Percentiles rank a stretch among this genome's conserved stretches.
Evolutionary conservation across 2,113 vertebrate species (phyloP).

Genomic region (Rynchops niger): DNA sequence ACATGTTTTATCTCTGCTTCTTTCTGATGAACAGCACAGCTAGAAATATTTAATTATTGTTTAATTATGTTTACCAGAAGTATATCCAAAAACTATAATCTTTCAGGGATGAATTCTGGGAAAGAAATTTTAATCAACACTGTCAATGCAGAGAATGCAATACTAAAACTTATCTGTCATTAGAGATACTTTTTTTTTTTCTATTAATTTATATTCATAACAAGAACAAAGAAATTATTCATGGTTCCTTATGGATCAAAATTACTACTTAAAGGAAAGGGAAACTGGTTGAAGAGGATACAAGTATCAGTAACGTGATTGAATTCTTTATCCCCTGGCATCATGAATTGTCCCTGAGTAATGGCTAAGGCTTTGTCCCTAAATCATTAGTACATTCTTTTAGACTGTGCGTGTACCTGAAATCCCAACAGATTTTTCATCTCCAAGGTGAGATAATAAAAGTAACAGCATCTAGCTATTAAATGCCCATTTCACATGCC

Average conservation of each 20-base stretch:
- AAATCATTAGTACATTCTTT: not conserved
- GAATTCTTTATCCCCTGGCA: not conserved
- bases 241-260: not conserved
- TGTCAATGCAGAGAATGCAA: not conserved
- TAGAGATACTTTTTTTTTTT: not conserved
- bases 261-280: not conserved
- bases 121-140: not conserved
- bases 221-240: not conserved
- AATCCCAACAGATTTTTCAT: not conserved
- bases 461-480: not conserved
- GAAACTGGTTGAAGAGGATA: not conserved
- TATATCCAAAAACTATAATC: not conserved
- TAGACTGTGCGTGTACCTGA: not conserved
- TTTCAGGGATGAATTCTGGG: not conserved
- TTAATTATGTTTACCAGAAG: constrained; percentile 48
- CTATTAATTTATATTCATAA: not conserved
- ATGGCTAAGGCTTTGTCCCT: not conserved
- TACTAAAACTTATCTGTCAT: not conserved
- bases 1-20: constrained; percentile 27
- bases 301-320: not conserved
- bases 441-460: not conserved
- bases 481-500: not conserved
- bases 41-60: constrained; percentile 56
- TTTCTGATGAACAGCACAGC: constrained; percentile 18
- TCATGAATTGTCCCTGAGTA: not conserved